A percentile compares a stretch with the other conserved stretches of the same genome.
phyloP scores from a whole-genome alignment of 2,888 invertebrate genomes.

The Pimpla rufipes region DNA sequence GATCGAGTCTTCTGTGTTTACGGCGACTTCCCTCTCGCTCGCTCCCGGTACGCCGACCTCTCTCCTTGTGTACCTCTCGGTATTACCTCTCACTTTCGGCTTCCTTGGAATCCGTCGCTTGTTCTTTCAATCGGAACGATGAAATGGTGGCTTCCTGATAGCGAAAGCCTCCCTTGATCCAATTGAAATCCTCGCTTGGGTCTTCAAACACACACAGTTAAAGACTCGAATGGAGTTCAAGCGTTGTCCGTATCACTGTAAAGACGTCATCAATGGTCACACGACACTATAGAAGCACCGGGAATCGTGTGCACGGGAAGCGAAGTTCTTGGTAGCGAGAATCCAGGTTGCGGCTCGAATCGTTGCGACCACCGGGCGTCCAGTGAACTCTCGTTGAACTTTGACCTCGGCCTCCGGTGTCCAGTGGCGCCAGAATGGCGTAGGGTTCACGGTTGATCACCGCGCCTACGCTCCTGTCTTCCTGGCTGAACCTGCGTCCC shows the following conservation, averaged over 20 bases:
- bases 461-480: conserved; percentile 30
- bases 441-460: conserved; percentile 33
- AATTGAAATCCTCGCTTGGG: no score
- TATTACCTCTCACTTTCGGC: conserved; percentile 66
- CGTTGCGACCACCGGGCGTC: conserved; percentile 35
- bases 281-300: background rate
- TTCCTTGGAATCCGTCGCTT: conserved; percentile 54
- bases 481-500: conserved; percentile 29
- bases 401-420: conserved; percentile 43
- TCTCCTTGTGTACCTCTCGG: conserved; percentile 54
- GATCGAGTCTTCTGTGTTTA: conserved; percentile 6
- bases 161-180: background rate
- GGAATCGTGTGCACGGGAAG: background rate
- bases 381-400: conserved; percentile 62
- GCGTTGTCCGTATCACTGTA: background rate
- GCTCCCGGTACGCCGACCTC: conserved; percentile 1
- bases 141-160: background rate
- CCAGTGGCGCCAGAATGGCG: conserved; percentile 25
- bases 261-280: background rate
- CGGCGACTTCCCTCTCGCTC: conserved; percentile 9
- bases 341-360: conserved; percentile 37
- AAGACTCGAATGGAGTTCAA: background rate
- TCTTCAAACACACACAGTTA: background rate
- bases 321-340: conserved; percentile 26
- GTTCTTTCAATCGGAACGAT: background rate